Conservation (phyloP, 2,888 invertebrate species). For the Thecophora atra region DNA sequence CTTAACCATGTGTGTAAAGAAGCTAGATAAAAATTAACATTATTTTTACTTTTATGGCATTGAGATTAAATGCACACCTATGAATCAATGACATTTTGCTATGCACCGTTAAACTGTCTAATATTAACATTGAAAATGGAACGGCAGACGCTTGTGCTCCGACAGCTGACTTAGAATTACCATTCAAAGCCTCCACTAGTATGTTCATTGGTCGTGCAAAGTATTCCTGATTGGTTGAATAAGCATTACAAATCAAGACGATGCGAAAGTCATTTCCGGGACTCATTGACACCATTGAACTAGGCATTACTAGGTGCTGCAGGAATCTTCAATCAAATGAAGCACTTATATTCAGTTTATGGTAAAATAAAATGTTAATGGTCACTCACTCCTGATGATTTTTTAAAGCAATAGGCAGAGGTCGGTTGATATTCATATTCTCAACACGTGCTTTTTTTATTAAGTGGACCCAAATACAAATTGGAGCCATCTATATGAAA, state of each 20-base stretch:
- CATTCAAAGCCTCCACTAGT: conserved; percentile 85
- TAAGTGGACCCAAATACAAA: conserved; percentile 96
- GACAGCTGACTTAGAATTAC: conserved; percentile 72
- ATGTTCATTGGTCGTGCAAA: conserved; percentile 93
- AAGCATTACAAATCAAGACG: conserved; percentile 93
- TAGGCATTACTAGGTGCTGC: conserved; percentile 83
- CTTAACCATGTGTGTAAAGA: conserved; percentile 90
- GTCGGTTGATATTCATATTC: conserved; percentile 78
- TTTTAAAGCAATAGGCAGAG: conserved; percentile 83
- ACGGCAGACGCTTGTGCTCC: conserved; percentile 77
- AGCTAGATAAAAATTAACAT: conserved; percentile 65
- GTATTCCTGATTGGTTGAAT: conserved; percentile 90
- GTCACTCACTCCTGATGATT: conserved; percentile 78
- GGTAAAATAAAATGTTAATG: background rate
- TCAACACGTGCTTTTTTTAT: conserved; percentile 92
- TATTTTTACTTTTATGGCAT: background rate
- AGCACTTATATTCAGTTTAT: background rate
- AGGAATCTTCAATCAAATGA: conserved; percentile 73
- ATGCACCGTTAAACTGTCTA: conserved; percentile 94
- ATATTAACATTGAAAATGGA: conserved; percentile 89
- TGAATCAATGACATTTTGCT: conserved; percentile 92
- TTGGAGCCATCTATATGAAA: conserved; percentile 78
- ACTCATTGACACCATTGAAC: conserved; percentile 77
- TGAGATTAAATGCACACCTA: conserved; percentile 55
- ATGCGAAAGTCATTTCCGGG: conserved; percentile 90